Evolutionary conservation across 2,888 invertebrate species (phyloP), one percentile per base, ranked within the genome.

Genomic region (Acanthopleura granulata): DNA sequence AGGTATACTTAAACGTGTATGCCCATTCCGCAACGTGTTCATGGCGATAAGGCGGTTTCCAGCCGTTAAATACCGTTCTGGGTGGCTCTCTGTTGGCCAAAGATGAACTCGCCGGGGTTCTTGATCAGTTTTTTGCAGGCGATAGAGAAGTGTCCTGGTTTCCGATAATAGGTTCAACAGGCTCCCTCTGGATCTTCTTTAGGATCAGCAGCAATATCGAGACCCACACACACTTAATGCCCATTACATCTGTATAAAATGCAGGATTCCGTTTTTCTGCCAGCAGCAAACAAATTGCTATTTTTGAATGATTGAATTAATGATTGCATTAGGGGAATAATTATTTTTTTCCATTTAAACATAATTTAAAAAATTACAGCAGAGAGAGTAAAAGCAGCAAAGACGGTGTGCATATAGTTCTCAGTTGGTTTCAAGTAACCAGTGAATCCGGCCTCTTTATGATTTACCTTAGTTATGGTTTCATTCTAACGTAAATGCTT

Each of bases 51-150:
- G 78, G 79, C 9, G 69, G 25, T 27, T 78, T 78, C 0, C 79
- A 77, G 22, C 78, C 75, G 11, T 74, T n/a, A 73, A 9, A 72
- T 72, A 49, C 80, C 80, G 6, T 49, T 16, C 27, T 73, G 62
- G 25, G 78, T 80, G 16, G 75, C 78, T 40, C 75, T 70, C 22
- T 80, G 79, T 18, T 79, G 79, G 18, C 79, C 77, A n/a, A 80
- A 79, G 72, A 80, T 72, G 3, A 79, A 70, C 57, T 76, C 71
- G 16, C 69, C 49, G 15, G 69, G 16, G 69, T 78, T 66, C 14
- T 66, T 49, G 15, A 76, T 66, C 27, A 75, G 62, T 18, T 40
- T 49, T n/a, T 27, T 40, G 25, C 49, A 79, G 66, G 22, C 30
- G 57, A 11, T 71, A 49, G 71, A 69, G 75, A 61, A 78, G 72